Conservation (phyloP, 1,140 invertebrate species). For the Chymomyza costata region DNA sequence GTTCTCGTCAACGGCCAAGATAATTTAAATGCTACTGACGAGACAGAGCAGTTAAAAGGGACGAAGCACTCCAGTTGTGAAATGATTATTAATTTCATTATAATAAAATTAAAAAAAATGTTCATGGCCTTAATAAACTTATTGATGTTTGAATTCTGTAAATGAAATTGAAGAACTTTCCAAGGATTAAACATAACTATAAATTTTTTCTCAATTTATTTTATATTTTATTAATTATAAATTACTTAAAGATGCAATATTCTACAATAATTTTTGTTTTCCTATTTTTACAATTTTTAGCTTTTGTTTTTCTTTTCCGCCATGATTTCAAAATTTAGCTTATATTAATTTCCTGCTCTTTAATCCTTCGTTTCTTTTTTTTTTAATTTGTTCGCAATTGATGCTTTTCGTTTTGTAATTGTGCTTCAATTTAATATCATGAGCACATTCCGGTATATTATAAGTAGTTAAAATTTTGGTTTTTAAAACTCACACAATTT, state of each 20-base stretch:
- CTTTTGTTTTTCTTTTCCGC: slow-evolving; percentile 34
- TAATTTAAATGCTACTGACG: no score
- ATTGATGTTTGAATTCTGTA: no score
- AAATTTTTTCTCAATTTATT: slow-evolving; percentile 48
- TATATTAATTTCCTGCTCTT: slow-evolving; percentile 45
- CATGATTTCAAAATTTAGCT: slow-evolving; percentile 44
- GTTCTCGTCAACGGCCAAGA: no score
- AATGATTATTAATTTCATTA: no score
- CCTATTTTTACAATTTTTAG: slow-evolving; percentile 60
- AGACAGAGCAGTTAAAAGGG: no score
- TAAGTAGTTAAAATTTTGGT: slow-evolving; percentile 25
- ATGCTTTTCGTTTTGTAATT: slow-evolving; percentile 6
- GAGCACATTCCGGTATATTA: slow-evolving; percentile 11
- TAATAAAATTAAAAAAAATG: no score
- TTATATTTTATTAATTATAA: slow-evolving; percentile 73
- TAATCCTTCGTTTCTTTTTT: slow-evolving; percentile 41
- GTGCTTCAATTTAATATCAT: slow-evolving; percentile 3
- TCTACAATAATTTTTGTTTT: slow-evolving; percentile 45
- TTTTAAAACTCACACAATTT: no score
- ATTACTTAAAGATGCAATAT: slow-evolving; percentile 59
- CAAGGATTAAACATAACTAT: no score
- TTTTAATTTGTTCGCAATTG: slow-evolving; percentile 43
- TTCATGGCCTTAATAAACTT: no score
- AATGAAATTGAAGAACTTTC: no score
- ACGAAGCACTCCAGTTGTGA: no score